phyloP scores from a whole-genome alignment of 2,888 invertebrate genomes.

The Mesopsocus fuscifrons region DNA sequence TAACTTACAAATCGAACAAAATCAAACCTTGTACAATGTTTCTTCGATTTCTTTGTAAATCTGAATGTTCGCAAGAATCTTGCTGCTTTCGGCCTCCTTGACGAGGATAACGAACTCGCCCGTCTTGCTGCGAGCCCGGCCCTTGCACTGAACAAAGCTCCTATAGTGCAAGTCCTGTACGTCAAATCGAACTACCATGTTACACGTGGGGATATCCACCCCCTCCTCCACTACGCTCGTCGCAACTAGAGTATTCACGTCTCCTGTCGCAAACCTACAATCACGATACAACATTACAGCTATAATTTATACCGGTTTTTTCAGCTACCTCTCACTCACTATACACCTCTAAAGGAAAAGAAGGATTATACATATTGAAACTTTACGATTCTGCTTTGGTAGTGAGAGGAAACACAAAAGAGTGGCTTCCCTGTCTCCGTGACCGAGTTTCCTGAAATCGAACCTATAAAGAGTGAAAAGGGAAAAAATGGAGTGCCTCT shows the following conservation, averaged over 20 bases:
- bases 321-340: too few species aligned
- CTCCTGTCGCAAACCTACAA: conserved; percentile 36
- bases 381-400: too few species aligned
- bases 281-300: too few species aligned
- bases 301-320: too few species aligned
- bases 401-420: too few species aligned
- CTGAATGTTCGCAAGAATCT: conserved; percentile 4
- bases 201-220: conserved; percentile 66
- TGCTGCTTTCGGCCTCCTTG: conserved; percentile 1
- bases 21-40: conserved; percentile 30
- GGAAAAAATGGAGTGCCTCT: too few species aligned
- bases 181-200: conserved; percentile 59
- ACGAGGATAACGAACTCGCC: conserved; percentile 30
- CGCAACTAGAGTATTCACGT: conserved; percentile 44
- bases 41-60: conserved; percentile 31
- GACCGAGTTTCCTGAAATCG: too few species aligned
- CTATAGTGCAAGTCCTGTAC: conserved; percentile 42
- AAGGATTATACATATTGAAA: too few species aligned
- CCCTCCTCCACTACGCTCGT: conserved; percentile 83
- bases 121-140: conserved; percentile 49
- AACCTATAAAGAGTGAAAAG: too few species aligned
- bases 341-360: too few species aligned
- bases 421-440: too few species aligned
- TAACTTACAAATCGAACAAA: too few species aligned
- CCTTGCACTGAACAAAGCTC: conserved; percentile 80